Evolutionary conservation across 2,797 vertebrate species (phyloP).

Genomic region (Tauraco hartlaubi): DNA sequence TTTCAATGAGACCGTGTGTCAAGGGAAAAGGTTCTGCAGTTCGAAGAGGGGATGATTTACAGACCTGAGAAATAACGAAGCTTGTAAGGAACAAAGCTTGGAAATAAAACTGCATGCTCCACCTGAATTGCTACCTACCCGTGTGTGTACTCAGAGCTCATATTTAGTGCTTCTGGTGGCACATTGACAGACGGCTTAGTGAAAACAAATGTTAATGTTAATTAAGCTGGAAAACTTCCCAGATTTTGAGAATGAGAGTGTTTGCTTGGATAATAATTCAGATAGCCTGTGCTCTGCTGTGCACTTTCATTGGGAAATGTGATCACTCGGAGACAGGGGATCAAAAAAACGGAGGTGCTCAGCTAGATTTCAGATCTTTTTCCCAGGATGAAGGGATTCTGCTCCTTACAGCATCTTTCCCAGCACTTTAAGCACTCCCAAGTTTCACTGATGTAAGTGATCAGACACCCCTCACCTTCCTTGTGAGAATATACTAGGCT

Average conservation of each 20-base stretch:
- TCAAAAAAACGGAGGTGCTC: not conserved
- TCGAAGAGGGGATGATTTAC: slow-evolving; percentile 20
- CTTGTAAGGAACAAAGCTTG: slow-evolving; percentile 53
- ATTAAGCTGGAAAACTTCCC: slow-evolving; percentile 75
- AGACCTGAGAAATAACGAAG: not conserved
- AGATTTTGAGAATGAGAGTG: slow-evolving; percentile 59
- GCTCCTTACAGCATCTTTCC: not conserved
- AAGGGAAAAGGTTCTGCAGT: not conserved
- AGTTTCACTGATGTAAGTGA: not conserved
- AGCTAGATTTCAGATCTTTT: not conserved
- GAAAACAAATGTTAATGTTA: slow-evolving; percentile 73
- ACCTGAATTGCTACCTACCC: slow-evolving; percentile 40
- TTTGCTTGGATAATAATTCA: slow-evolving; percentile 71
- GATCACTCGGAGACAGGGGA: not conserved
- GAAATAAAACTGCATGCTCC: slow-evolving; percentile 20
- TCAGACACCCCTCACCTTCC: not conserved
- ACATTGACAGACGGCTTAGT: slow-evolving; percentile 65
- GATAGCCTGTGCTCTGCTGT: slow-evolving; percentile 48
- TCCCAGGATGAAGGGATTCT: not conserved
- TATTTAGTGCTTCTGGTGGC: slow-evolving; percentile 50
- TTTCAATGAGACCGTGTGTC: not conserved
- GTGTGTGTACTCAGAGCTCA: slow-evolving; percentile 34
- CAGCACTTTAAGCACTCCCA: not conserved
- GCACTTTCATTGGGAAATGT: not conserved
- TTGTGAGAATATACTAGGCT: not conserved